Conservation (phyloP, 1,140 invertebrate genomes). For the Euborellia annulipes region DNA sequence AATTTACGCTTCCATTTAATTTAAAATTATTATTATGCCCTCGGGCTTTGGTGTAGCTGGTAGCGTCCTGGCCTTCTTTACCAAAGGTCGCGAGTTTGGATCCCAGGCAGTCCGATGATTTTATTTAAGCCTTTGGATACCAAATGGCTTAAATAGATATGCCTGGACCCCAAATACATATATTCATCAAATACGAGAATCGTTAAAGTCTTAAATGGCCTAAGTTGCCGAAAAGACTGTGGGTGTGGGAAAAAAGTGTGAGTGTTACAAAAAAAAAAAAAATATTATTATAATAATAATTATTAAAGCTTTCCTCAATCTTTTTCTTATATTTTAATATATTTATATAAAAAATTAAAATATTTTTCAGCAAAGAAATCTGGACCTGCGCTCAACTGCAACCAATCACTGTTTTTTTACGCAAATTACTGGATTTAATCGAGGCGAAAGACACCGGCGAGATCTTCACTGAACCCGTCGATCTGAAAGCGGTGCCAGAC, state of each 20-base stretch:
- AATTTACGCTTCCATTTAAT: too few species aligned
- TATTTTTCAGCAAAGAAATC: constrained; percentile 45
- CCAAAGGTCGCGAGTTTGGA: too few species aligned
- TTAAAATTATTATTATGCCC: too few species aligned
- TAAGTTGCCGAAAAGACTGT: too few species aligned
- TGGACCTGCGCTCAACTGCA: constrained; percentile 64
- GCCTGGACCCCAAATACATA: too few species aligned
- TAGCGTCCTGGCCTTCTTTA: too few species aligned
- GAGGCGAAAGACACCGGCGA: constrained; percentile 65
- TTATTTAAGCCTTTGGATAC: too few species aligned
- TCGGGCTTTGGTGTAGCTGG: too few species aligned
- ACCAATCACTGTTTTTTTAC: constrained; percentile 63
- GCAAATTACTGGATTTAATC: constrained; percentile 57
- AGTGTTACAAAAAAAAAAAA: background rate
- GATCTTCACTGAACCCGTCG: constrained; percentile 87
- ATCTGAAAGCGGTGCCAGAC: constrained; percentile 59
- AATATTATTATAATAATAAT: background rate
- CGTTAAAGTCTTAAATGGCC: too few species aligned
- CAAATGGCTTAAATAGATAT: too few species aligned
- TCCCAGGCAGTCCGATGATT: too few species aligned
- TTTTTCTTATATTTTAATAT: constrained; percentile 3
- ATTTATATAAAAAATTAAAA: background rate
- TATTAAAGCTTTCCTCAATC: background rate
- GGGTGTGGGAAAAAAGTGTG: background rate
- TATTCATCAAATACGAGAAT: too few species aligned